A percentile compares a stretch with the other conserved stretches of the same genome.
phyloP scores from a whole-genome alignment of 2,888 invertebrate species.

The Phoenoteleia sp. region DNA sequence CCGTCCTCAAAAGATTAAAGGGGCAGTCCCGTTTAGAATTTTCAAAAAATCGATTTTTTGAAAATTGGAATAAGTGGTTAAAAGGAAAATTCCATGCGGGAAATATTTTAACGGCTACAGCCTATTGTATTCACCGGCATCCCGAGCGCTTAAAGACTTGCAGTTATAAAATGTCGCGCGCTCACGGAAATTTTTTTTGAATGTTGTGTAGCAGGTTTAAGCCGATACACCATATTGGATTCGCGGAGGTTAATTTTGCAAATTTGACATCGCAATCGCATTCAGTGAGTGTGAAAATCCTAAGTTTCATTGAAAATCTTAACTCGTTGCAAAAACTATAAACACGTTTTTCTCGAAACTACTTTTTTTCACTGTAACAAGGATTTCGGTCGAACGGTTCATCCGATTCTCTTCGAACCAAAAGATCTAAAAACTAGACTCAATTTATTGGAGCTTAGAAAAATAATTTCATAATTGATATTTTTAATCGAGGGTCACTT shows the following conservation, averaged over 20 bases:
- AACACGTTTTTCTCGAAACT: constrained; percentile 1
- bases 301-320: too few relatives aligned
- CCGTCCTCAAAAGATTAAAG: too few relatives aligned
- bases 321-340: background rate
- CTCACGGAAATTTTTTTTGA: background rate
- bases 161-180: background rate
- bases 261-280: background rate
- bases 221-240: too few relatives aligned
- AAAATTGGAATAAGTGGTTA: background rate
- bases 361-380: too few relatives aligned
- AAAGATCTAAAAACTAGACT: too few relatives aligned
- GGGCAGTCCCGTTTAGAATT: background rate
- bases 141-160: background rate
- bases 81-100: background rate
- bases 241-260: background rate
- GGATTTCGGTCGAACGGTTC: too few relatives aligned
- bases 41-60: constrained; percentile 13
- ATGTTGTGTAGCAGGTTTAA: background rate
- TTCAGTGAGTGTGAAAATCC: background rate
- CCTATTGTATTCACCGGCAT: background rate
- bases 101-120: background rate
- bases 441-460: too few relatives aligned
- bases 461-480: too few relatives aligned
- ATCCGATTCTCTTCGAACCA: too few relatives aligned
- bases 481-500: too few relatives aligned